Evolutionary conservation across 2,888 invertebrate genomes (phyloP).

Genomic region (Platycheirus rosarum): DNA sequence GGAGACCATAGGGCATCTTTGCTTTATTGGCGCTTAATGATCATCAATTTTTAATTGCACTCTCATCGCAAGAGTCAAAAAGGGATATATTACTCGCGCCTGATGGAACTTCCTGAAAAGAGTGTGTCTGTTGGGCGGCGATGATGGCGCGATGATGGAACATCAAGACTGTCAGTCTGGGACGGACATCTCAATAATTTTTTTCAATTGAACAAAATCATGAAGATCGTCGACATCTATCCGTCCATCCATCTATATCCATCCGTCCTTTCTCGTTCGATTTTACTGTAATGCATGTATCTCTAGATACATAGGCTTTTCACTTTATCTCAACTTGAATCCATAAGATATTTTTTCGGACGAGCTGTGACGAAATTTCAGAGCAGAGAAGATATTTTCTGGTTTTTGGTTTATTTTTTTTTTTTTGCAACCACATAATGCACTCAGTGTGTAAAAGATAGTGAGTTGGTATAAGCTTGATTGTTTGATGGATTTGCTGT

Average conservation of each 20-base stretch:
- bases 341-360: constrained; percentile 53
- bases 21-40: constrained; percentile 66
- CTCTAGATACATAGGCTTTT: not conserved
- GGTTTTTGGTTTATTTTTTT: constrained; percentile 10
- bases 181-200: constrained; percentile 71
- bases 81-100: constrained; percentile 38
- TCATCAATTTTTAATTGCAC: constrained; percentile 72
- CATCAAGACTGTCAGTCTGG: constrained; percentile 61
- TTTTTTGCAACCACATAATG: constrained; percentile 46
- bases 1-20: constrained; percentile 42
- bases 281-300: not conserved
- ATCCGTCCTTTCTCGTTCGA: constrained; percentile 12
- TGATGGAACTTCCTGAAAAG: constrained; percentile 48
- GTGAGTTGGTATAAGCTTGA: constrained; percentile 41
- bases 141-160: constrained; percentile 48
- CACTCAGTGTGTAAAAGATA: constrained; percentile 23
- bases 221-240: constrained; percentile 49
- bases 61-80: constrained; percentile 44
- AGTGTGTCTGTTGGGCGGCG: constrained; percentile 28
- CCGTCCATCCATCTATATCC: constrained; percentile 22
- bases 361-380: constrained; percentile 49
- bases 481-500: constrained; percentile 62
- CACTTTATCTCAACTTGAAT: constrained; percentile 46
- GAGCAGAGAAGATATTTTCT: constrained; percentile 42
- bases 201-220: constrained; percentile 64